These are phyloP conservation scores for Triplophysa rosa DNA, from an alignment of 2,113 vertebrate genomes.

Conservation along the genomic window DNA sequence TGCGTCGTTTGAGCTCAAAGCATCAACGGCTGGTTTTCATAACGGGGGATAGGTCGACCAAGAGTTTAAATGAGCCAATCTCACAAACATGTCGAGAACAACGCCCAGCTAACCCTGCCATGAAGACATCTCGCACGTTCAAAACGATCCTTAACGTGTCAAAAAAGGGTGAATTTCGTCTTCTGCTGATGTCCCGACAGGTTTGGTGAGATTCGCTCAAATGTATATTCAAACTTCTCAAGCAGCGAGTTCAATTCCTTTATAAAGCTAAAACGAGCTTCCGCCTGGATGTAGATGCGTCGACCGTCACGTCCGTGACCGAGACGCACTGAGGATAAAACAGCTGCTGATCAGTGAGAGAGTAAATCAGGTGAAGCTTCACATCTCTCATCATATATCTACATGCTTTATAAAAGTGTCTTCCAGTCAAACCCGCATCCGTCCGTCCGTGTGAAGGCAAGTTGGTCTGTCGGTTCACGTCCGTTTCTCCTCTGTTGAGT, in stretches of 20 bases:
- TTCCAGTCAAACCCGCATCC: conserved; percentile 52
- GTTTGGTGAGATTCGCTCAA: neutral
- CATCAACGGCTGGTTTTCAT: conserved; percentile 2
- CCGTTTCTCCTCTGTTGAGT: conserved; percentile 53
- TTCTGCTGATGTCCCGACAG: neutral
- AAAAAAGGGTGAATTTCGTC: neutral
- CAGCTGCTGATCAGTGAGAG: neutral
- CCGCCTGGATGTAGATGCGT: conserved; percentile 1
- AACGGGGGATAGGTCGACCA: neutral
- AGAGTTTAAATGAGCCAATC: neutral
- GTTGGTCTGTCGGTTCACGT: conserved; percentile 50
- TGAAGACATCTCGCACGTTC: too few relatives aligned
- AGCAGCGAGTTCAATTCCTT: neutral
- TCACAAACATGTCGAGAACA: neutral
- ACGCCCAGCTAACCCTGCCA: too few relatives aligned
- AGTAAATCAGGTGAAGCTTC: conserved; percentile 4
- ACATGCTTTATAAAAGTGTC: conserved; percentile 21
- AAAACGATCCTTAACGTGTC: too few relatives aligned
- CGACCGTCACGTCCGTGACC: conserved; percentile 7
- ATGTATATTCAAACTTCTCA: neutral
- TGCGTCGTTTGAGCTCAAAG: conserved; percentile 27
- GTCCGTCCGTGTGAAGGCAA: conserved; percentile 48
- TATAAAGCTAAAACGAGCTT: conserved; percentile 16
- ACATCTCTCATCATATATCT: neutral
- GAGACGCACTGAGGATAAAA: conserved; percentile 12